Evolutionary conservation across 2,113 vertebrate species (phyloP), one percentile per base, ranked within the genome.

Genomic region (Catharus minimus): DNA sequence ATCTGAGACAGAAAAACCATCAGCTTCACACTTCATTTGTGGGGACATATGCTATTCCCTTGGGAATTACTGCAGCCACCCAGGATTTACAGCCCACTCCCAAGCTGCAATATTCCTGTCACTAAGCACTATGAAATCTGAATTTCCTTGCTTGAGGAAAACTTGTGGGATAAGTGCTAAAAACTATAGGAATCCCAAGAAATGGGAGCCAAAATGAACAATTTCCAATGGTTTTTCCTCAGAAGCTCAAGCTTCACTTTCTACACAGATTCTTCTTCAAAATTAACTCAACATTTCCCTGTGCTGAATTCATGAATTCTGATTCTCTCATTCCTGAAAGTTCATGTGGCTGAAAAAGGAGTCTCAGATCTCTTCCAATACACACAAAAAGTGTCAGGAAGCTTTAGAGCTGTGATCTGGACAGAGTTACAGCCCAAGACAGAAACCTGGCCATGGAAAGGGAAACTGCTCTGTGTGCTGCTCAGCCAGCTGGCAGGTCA

Each of bases 71-170:
- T 86, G 15, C 41, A 92, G 53, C 47, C 71, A 58, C 81, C 23
- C 67, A 79, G 67, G 89, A 89, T 68, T 79, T 74, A 79, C 58
- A 82, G 44, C 58, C 75, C 56, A 66, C 60, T 91, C 49, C 83
- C 47, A 56, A 87, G 33, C 62, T 80, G 87, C 67, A 55, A 11
- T 79, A n/a, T 11, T 89, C 38, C 46, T 89, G 28, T 53, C 58
- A 80, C 46, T 32, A 43, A 55, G 9, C 32, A 43, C 38, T 36
- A 19, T 18, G 50, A 86, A 86, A 65, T 43, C 23, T 62, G 28
- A 49, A 66, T 67, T 76, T 61, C 78, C 76, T 75, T 88, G 24
- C 61, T n/a, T 33, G 46, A 76, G 46, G 28, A 68, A 94, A 79
- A 60, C 30, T 50, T 79, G 65, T 71, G 69, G 49, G 49, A 78